Base-by-base conservation (phyloP, 2,113 vertebrate genomes). In the Labeo rohita region DNA sequence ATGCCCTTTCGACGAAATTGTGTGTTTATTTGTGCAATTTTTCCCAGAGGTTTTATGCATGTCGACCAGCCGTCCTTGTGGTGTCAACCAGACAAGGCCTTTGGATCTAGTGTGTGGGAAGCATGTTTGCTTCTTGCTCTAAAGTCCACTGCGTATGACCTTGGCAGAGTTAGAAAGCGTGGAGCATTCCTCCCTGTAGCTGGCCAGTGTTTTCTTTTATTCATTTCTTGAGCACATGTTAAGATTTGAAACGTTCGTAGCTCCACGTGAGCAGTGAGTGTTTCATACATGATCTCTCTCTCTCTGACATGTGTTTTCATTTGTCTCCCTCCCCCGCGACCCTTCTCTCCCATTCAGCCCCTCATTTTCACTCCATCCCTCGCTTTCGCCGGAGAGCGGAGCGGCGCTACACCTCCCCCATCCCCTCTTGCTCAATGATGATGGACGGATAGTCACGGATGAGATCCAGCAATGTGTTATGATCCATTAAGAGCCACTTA, bases 291-390 rank as follows among this genome's bases (percentile, higher is more conserved):
- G 59, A 68, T 36, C 12, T 18, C 13, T 21, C 11, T 13, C 28
- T 84, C 21, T 63, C 74, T 54, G 47, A 43, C 49, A 82, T 82
- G 47, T 87, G 74, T 83, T 84, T 70, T 72, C 66, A 66, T 84
- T 76, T 78, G 84, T 79, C 49, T 79, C 18, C 63, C 18, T 72
- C 23, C 63, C 65, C 34, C 28, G 18, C 11, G 11, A 68, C 49
- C 76, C 49, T 63, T 66, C 49, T 79, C 23, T 61, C 36, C 21
- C 72, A 66, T 72, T 74, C 84, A 36, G 73, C 56, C 76, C 80
- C 52, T 39, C 50, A 74, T 54, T 85, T 85, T 73, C 61, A 65
- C 83, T 81, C 87, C 68, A 74, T 80, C 43, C 65, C 56, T 59
- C 87, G 80, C 34, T 72, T 70, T 65, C 61, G 28, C 43, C 28